Evolutionary conservation across 2,888 invertebrate genomes (phyloP), one percentile per base, ranked within the genome.

Genomic region (Perizoma flavofasciatum): DNA sequence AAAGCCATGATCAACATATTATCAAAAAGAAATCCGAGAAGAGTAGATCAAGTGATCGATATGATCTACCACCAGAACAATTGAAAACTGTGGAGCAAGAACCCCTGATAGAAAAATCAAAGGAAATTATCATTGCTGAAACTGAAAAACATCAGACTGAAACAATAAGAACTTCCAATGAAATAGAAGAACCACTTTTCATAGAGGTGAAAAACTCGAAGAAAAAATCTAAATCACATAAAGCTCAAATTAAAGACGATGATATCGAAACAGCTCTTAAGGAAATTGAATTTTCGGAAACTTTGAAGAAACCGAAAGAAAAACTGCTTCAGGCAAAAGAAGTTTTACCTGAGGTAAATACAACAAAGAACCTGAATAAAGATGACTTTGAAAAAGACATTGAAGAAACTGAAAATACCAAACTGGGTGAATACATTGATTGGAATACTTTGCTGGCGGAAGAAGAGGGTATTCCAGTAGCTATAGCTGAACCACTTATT

Each of bases 391-490:
- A 51, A 56, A 47, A 54, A 49, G 58, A 66, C 43, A 61, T 33
- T 35, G 61, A 57, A 37, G 59, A 59, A 49, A 8, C 40, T 4
- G 77, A 74, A 64, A 75, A 70, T 56, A 49, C 81, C 41, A 76
- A 83, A 47, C 81, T 83, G 34, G 74, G 88, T 61, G 89, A 83
- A 59, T 84, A 83, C 10, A 75, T 90, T 69, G 91, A 92, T 67
- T 92, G 91, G 91, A 91, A 90, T 66, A 78, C 82, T 40, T 75
- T 92, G 66, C 81, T 91, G 66, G 87, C 83, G 63, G 89, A 88
- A 73, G 88, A 92, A 73, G 86, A 89, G 74, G 76, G 71, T 40
- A 64, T 79, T 59, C 59, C 77, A 8, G 78, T 82, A 51, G 74
- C 78, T 4, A 66, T 72, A 44, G 64, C 78, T 49, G 80, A 85